A percentile compares a stretch with the other conserved stretches of the same genome.
phyloP scores from a whole-genome alignment of 2,113 vertebrate species.

The Pituophis catenifer region DNA sequence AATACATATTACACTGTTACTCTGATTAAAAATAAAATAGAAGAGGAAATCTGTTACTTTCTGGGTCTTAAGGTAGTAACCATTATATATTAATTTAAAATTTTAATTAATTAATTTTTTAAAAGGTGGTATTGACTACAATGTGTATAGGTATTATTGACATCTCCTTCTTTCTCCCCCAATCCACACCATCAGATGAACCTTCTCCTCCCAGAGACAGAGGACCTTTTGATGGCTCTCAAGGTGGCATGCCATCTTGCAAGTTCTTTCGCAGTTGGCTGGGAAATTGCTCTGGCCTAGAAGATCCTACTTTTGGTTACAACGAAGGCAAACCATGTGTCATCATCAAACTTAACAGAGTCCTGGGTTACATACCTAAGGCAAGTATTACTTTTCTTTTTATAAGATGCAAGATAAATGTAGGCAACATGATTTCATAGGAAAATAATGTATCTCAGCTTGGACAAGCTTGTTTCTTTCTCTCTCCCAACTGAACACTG shows the following conservation, averaged over 20 bases:
- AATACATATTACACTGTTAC: neutral
- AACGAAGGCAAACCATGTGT: slow-evolving; percentile 83
- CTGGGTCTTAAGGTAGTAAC: neutral
- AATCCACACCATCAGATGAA: slow-evolving; percentile 29
- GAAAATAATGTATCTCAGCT: neutral
- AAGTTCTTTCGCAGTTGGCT: slow-evolving; percentile 78
- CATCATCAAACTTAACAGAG: slow-evolving; percentile 91
- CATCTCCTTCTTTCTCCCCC: neutral
- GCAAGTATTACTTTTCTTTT: slow-evolving; percentile 63
- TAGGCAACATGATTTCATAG: neutral
- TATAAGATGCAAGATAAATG: neutral
- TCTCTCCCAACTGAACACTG: slow-evolving; percentile 1
- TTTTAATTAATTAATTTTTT: neutral
- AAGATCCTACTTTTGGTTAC: slow-evolving; percentile 77
- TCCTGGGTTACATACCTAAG: slow-evolving; percentile 88
- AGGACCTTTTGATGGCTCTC: slow-evolving; percentile 57
- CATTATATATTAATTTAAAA: neutral
- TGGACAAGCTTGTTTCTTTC: neutral
- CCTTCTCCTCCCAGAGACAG: slow-evolving; percentile 68
- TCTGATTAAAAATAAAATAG: neutral
- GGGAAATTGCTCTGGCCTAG: slow-evolving; percentile 75
- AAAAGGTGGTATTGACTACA: neutral
- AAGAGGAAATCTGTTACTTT: neutral
- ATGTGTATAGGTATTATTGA: neutral
- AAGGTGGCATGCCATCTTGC: slow-evolving; percentile 76